Evolutionary conservation across 2,888 invertebrate species (phyloP).

Genomic region (Pyrocoelia pectoralis): DNA sequence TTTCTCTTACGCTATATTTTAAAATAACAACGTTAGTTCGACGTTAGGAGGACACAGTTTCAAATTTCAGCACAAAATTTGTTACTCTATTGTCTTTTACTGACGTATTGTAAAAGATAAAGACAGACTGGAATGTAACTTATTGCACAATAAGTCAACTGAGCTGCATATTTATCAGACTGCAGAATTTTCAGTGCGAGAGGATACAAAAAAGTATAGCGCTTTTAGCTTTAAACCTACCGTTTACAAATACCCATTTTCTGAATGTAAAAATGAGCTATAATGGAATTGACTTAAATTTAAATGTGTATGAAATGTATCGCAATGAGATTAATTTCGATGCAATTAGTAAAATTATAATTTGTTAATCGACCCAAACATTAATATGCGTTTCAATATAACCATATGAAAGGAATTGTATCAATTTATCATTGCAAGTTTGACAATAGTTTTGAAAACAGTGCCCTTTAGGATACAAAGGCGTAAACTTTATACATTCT

Average conservation of each 20-base stretch:
- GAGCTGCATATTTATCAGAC: conserved; percentile 17
- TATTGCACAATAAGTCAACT: conserved; percentile 26
- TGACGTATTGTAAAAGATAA: conserved; percentile 21
- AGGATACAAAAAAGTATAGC: neutral
- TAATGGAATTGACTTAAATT: neutral
- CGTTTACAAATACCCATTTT: no score
- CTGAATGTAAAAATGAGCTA: neutral
- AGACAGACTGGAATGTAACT: conserved; percentile 24
- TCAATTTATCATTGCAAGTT: neutral
- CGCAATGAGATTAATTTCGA: conserved; percentile 15
- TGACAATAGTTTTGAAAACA: neutral
- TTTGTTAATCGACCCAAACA: conserved; percentile 21
- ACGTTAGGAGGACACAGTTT: neutral
- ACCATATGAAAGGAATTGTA: conserved; percentile 13
- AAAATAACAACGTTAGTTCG: no score
- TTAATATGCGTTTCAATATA: conserved; percentile 7
- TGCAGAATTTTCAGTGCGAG: neutral
- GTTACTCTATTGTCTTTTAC: conserved; percentile 9
- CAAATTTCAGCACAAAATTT: neutral
- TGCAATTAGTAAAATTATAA: conserved; percentile 19
- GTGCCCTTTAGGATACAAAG: neutral
- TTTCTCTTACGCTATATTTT: neutral
- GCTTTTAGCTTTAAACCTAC: no score
- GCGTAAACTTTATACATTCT: neutral
- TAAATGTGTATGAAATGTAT: neutral